Evolutionary conservation across 2,113 vertebrate species (phyloP).

Genomic region (Grallaria varia): DNA sequence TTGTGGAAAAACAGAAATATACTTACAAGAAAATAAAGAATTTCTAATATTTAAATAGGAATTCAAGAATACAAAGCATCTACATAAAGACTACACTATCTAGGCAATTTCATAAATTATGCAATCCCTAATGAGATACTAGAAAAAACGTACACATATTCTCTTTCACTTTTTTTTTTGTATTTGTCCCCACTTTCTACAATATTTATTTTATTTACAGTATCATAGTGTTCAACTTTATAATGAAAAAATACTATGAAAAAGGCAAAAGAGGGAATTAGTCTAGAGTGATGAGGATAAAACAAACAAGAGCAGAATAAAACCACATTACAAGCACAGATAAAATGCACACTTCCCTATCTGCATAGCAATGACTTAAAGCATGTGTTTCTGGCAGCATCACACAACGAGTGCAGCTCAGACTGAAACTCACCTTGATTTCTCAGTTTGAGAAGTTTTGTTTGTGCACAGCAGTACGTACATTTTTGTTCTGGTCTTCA

Average conservation of each 20-base stretch:
- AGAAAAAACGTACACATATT: not conserved
- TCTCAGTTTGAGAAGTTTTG: not conserved
- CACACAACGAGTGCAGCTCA: not conserved
- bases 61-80: not conserved
- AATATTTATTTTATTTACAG: not conserved
- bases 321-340: not conserved
- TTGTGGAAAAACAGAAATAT: not conserved
- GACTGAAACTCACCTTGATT: not conserved
- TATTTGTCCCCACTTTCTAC: not conserved
- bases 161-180: not conserved
- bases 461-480: not conserved
- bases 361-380: not conserved
- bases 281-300: not conserved
- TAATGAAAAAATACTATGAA: not conserved
- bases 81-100: not conserved
- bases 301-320: not conserved
- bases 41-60: not conserved
- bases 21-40: not conserved
- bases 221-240: not conserved
- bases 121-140: not conserved
- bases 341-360: not conserved
- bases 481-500: not conserved
- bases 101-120: not conserved
- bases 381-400: not conserved
- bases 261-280: not conserved